Base-by-base conservation (phyloP, 2,113 vertebrate genomes). In the Oryctolagus cuniculus region DNA sequence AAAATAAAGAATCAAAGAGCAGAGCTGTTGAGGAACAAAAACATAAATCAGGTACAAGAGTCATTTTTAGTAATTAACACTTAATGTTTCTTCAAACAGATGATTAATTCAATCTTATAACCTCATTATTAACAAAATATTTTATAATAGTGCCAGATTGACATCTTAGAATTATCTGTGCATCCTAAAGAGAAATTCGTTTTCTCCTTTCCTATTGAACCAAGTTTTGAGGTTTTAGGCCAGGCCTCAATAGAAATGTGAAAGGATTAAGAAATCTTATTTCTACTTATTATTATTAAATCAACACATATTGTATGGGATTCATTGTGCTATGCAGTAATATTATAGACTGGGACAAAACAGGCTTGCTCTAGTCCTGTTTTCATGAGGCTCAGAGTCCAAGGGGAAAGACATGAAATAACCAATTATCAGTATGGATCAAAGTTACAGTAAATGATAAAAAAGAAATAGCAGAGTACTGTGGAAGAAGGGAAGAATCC, bases 41-140 rank as follows among this genome's bases (percentile, higher is more conserved):
- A 49, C 90, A 93, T 80, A 96, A 97, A 96, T 55, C 97, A 97
- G 96, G 97, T 98, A 98, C 74, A 83, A 87, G 93, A 75, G 9
- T 98, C 96, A 89, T 79, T 95, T 94, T 97, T 84, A 94, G 89
- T 98, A 97, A 98, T 96, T 98, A 97, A 93, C 51, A 67, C 1
- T 5, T 6, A 88, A 21, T 27, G 5, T 17, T 55, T 22, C 11
- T 74, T 87, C 69, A 19, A 3, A 66, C 15, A 22, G 36, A 83
- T 36, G 19, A 49, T 16, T 38, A 75, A 29, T 29, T 79, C 75
- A 70, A 66, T 5, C 11, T 63, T 89, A 83, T 10, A 36, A 5
- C 29, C 24, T 16, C 34, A 4, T 81, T 72, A 38, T 63, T 84
- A 61, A n/a, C 7, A 66, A 53, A 49, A 38, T 31, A 19, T 74